phyloP scores from a whole-genome alignment of 2,113 vertebrate genomes.

The Rostratula benghalensis region DNA sequence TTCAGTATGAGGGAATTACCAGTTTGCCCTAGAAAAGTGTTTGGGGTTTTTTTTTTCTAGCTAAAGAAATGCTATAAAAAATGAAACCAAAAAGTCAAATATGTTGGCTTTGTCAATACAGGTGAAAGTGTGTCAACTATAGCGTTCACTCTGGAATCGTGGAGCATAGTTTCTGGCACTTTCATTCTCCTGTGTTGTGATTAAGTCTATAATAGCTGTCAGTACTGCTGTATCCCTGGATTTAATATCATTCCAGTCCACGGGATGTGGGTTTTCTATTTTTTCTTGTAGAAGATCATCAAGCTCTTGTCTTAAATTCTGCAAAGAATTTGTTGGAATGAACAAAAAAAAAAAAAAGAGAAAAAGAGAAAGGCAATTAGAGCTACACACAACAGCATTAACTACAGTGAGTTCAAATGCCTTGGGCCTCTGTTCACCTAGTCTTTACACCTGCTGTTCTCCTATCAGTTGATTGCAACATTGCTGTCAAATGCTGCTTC shows the following conservation, averaged over 20 bases:
- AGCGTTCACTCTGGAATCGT: constrained; percentile 73
- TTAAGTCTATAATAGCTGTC: constrained; percentile 93
- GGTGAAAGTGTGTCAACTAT: constrained; percentile 66
- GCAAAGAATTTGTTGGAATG: not conserved
- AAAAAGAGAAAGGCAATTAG: not conserved
- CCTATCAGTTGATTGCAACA: not conserved
- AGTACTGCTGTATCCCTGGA: constrained; percentile 93
- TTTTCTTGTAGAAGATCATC: constrained; percentile 91
- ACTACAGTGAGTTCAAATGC: not conserved
- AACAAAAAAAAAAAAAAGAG: not conserved
- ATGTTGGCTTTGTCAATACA: not conserved
- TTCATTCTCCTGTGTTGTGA: constrained; percentile 91
- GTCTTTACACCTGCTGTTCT: not conserved
- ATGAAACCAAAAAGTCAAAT: not conserved
- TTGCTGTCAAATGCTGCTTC: not conserved
- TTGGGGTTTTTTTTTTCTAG: not conserved
- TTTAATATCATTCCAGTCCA: constrained; percentile 87
- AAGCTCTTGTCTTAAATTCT: constrained; percentile 90
- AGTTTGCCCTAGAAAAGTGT: constrained; percentile 7
- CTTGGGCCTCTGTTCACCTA: not conserved
- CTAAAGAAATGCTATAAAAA: not conserved
- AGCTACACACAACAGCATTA: not conserved
- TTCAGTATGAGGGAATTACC: not conserved
- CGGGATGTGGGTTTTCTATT: constrained; percentile 88
- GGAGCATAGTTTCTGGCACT: constrained; percentile 66